phyloP scores from a whole-genome alignment of 2,113 vertebrate genomes.

The Neodontobutis hainanensis region DNA sequence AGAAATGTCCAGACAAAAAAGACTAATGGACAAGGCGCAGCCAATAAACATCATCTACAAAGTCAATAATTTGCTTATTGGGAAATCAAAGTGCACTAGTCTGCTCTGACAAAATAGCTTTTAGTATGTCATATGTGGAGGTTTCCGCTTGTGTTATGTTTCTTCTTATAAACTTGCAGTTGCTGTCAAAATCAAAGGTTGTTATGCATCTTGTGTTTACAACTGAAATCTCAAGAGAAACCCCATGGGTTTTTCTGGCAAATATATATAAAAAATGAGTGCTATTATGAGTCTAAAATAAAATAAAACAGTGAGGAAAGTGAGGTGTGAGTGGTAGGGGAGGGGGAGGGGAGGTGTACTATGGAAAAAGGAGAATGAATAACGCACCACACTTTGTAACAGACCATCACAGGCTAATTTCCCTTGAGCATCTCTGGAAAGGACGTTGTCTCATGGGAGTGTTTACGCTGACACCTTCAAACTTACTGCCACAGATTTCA shows the following conservation, averaged over 20 bases:
- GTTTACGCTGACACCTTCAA: slow-evolving; percentile 52
- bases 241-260: slow-evolving; percentile 34
- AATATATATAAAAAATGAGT: slow-evolving; percentile 23
- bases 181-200: slow-evolving; percentile 8
- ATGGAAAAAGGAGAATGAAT: slow-evolving; percentile 31
- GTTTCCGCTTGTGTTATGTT: neutral
- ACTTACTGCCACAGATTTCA: slow-evolving; percentile 17
- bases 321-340: slow-evolving; percentile 25
- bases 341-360: slow-evolving; percentile 11
- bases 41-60: slow-evolving; percentile 25
- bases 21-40: slow-evolving; percentile 38
- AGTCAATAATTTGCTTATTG: slow-evolving; percentile 42
- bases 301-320: slow-evolving; percentile 5
- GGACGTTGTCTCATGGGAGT: slow-evolving; percentile 62
- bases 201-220: slow-evolving; percentile 25
- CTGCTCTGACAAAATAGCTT: slow-evolving; percentile 22
- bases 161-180: neutral
- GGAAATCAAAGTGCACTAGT: slow-evolving; percentile 33
- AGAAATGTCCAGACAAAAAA: slow-evolving; percentile 24
- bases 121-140: slow-evolving; percentile 9
- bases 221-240: slow-evolving; percentile 42
- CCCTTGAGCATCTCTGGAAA: slow-evolving; percentile 61
- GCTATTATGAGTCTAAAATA: slow-evolving; percentile 56
- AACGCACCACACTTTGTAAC: slow-evolving; percentile 39
- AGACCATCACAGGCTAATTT: slow-evolving; percentile 64